A percentile compares a stretch with the other conserved stretches of the same genome.
phyloP scores from a whole-genome alignment of 1,140 invertebrate species.

The Triops cancriformis region DNA sequence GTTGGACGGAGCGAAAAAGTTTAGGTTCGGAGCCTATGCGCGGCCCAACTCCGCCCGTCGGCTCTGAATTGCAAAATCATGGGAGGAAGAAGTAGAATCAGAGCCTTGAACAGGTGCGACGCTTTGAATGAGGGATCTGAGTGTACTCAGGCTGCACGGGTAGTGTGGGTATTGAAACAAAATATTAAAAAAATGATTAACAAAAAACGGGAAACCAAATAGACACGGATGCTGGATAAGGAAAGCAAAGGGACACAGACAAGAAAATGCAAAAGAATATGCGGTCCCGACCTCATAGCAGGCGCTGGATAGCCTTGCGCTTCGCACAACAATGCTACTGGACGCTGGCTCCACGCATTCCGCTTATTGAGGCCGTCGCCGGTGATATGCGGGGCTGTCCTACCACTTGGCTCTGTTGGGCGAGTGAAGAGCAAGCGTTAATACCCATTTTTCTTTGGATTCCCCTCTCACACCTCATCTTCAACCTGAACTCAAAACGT shows the following conservation, averaged over 20 bases:
- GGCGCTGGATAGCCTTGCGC: slow-evolving; percentile 54
- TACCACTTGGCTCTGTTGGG: slow-evolving; percentile 31
- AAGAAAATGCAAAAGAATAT: slow-evolving; percentile 12
- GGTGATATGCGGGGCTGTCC: slow-evolving; percentile 31
- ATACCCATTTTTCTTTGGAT: neutral
- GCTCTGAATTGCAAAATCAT: neutral
- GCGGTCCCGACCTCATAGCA: slow-evolving; percentile 40
- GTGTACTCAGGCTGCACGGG: neutral
- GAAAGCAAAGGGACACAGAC: neutral
- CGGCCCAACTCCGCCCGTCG: slow-evolving; percentile 19
- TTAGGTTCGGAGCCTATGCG: slow-evolving; percentile 17
- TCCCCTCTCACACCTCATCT: neutral
- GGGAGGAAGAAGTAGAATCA: neutral
- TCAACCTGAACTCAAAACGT: neutral
- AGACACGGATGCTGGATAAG: neutral
- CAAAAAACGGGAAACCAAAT: neutral
- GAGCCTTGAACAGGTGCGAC: neutral
- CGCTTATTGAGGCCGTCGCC: slow-evolving; percentile 25
- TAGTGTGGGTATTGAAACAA: no score
- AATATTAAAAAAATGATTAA: neutral
- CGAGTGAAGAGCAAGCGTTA: neutral
- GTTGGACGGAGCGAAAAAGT: slow-evolving; percentile 17
- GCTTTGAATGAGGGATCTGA: neutral
- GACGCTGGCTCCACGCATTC: slow-evolving; percentile 22
- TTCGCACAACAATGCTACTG: slow-evolving; percentile 47